Conservation (phyloP, 2,113 vertebrate species). For the Notothenia coriiceps region DNA sequence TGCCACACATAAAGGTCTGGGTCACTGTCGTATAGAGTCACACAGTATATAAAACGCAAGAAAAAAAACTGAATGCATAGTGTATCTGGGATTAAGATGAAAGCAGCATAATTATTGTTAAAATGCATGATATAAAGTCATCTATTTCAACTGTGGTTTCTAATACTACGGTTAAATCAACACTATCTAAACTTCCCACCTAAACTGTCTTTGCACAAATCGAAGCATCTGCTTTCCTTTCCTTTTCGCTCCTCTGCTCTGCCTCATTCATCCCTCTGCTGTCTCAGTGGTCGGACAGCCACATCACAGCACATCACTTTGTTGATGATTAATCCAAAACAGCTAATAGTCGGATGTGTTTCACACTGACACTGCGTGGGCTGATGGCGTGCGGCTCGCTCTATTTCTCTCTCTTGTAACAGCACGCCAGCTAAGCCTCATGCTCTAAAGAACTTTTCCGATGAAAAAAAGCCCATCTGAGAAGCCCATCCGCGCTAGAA, state of each 20-base stretch:
- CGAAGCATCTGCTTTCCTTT: constrained; percentile 6
- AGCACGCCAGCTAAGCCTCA: constrained; percentile 35
- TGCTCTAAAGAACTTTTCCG: constrained; percentile 42
- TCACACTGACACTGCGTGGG: constrained; percentile 54
- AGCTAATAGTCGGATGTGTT: constrained; percentile 34
- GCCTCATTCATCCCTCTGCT: constrained; percentile 1
- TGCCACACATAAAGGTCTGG: neutral
- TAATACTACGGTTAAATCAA: constrained; percentile 1
- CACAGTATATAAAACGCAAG: neutral
- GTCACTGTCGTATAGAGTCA: neutral
- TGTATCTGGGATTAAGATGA: no score
- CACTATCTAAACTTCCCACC: neutral
- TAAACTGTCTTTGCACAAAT: neutral
- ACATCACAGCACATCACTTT: constrained; percentile 31
- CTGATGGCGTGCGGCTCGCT: constrained; percentile 13
- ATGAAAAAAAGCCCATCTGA: constrained; percentile 29
- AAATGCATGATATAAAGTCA: no score
- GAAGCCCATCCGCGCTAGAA: constrained; percentile 12
- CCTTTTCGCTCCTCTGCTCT: constrained; percentile 8
- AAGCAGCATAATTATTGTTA: no score
- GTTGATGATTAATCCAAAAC: constrained; percentile 52
- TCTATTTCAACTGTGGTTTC: no score
- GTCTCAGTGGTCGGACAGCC: constrained; percentile 17
- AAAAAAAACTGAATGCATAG: neutral
- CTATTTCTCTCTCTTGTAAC: constrained; percentile 8